These are phyloP conservation scores for Cheirogaleus major DNA, from an alignment of 2,797 vertebrate species.

Conservation along the genomic window DNA sequence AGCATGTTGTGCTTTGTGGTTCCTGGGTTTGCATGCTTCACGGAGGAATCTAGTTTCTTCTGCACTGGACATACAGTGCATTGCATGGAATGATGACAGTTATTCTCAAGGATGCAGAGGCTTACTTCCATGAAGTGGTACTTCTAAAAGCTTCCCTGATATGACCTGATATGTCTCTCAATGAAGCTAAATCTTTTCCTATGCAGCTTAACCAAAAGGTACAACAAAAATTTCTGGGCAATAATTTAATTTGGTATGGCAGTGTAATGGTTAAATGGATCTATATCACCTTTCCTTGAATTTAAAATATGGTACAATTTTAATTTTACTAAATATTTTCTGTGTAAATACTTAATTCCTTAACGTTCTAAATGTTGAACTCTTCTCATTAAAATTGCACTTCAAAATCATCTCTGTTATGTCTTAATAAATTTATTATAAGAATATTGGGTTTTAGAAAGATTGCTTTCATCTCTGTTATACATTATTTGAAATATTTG, in stretches of 20 bases:
- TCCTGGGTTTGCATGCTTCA: neutral
- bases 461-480: constrained; percentile 51
- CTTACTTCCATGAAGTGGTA: constrained; percentile 58
- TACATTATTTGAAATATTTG: constrained; percentile 61
- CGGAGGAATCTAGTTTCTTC: neutral
- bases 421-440: constrained; percentile 57
- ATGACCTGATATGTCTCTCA: constrained; percentile 23
- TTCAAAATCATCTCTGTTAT: neutral
- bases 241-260: constrained; percentile 69
- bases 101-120: constrained; percentile 29
- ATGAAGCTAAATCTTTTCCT: constrained; percentile 58
- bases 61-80: constrained; percentile 20
- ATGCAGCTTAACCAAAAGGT: constrained; percentile 28
- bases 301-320: constrained; percentile 71
- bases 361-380: constrained; percentile 34
- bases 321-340: constrained; percentile 51
- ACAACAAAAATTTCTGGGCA: constrained; percentile 41
- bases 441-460: constrained; percentile 39
- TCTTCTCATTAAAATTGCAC: constrained; percentile 43
- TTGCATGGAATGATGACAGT: constrained; percentile 8
- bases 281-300: constrained; percentile 57
- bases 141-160: constrained; percentile 42
- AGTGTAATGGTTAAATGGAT: constrained; percentile 73
- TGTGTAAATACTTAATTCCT: constrained; percentile 65
- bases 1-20: neutral